Percentiles rank a stretch among this genome's conserved stretches.
Evolutionary conservation across 2,797 vertebrate genomes (phyloP).

Genomic region (Gallinago stenura): DNA sequence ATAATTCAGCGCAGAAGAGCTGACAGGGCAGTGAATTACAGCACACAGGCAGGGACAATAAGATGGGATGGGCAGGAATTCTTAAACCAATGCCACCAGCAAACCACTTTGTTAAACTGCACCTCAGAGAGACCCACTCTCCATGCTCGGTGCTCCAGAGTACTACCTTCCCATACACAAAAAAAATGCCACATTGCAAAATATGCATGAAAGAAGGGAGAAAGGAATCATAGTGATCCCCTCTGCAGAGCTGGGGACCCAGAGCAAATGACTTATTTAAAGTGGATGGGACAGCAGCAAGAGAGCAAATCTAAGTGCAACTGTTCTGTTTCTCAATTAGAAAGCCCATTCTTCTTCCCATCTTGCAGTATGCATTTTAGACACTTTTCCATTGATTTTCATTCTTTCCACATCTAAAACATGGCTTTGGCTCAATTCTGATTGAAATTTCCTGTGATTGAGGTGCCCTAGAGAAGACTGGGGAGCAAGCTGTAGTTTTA

Average conservation of each 20-base stretch:
- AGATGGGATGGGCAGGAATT: not conserved
- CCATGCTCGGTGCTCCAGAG: fast-evolving
- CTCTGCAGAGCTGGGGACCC: not conserved
- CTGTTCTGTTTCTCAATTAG: not conserved
- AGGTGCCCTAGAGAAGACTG: not conserved
- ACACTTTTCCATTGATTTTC: not conserved
- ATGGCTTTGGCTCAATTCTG: not conserved
- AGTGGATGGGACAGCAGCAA: not conserved
- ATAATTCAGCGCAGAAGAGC: not conserved
- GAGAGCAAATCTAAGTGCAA: not conserved
- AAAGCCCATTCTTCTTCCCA: not conserved
- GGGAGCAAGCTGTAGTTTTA: not conserved
- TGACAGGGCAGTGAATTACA: not conserved
- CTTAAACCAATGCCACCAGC: not conserved
- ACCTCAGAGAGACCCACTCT: not conserved
- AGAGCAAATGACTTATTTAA: not conserved
- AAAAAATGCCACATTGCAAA: not conserved
- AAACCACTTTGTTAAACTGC: not conserved
- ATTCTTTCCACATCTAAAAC: not conserved
- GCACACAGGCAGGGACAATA: not conserved
- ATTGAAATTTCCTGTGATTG: not conserved
- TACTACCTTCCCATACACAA: not conserved
- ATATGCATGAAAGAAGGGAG: not conserved
- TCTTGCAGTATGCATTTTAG: not conserved
- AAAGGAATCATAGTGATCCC: not conserved